Conservation (phyloP, 2,797 vertebrate genomes). For the Gila robusta region DNA sequence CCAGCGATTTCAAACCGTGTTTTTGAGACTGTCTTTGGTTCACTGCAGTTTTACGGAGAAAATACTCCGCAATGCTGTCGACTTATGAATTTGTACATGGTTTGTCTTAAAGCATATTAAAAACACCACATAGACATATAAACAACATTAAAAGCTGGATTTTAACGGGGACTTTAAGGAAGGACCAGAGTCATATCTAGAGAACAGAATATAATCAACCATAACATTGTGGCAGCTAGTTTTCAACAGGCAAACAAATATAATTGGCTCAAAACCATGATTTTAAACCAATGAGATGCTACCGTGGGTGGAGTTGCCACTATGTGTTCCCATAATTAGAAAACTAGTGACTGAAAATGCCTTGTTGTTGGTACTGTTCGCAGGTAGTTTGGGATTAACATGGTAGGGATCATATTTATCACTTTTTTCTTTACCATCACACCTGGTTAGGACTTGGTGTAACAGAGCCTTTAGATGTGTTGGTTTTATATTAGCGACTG, state of each 20-base stretch:
- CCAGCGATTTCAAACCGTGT: too few species aligned
- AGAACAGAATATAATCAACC: background rate
- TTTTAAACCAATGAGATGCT: background rate
- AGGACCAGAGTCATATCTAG: background rate
- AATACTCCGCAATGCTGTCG: too few species aligned
- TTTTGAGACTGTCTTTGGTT: too few species aligned
- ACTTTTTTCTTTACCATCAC: background rate
- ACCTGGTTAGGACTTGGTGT: background rate
- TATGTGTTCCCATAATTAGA: background rate
- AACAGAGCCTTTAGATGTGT: constrained; percentile 7
- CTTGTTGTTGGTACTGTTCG: background rate
- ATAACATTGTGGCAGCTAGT: background rate
- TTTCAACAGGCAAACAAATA: background rate
- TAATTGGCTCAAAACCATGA: background rate
- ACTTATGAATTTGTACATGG: too few species aligned
- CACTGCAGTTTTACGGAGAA: too few species aligned
- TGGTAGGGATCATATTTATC: background rate
- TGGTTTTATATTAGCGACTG: constrained; percentile 8
- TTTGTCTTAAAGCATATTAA: too few species aligned
- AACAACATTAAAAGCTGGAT: too few species aligned
- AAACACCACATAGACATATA: too few species aligned
- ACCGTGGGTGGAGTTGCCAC: background rate
- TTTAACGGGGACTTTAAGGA: too few species aligned
- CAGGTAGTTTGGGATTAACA: background rate
- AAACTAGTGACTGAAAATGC: background rate